Evolutionary conservation across 2,888 invertebrate genomes (phyloP), one percentile per base, ranked within the genome.

Genomic region (Halictus ligatus): DNA sequence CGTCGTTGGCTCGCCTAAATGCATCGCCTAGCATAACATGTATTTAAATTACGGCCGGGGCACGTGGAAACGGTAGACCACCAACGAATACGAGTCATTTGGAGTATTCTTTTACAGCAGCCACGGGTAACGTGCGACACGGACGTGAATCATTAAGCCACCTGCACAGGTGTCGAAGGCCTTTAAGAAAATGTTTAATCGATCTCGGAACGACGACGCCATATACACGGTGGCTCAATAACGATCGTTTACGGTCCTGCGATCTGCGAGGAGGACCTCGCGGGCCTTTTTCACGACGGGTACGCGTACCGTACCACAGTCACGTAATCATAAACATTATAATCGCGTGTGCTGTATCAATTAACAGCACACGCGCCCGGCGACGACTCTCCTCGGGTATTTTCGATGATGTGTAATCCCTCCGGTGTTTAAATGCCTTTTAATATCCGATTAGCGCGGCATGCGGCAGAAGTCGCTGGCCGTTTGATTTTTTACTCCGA

Each of bases 321-420:
- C 67, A 69, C 64, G 54, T 43, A 76, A 67, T 78, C 75, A 29
- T 79, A 85, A 85, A 85, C 79, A 85, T 72, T 25, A 35, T 29
- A 85, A 75, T 85, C 79, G 84, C 84, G 84, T 85, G 84, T 75
- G 85, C 72, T 10, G 64, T 78, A 75, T 85, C 84, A 79, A 85
- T 85, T 85, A 85, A 79, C 79, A 1, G 69, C 29, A n/a, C 48
- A 74, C 64, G 79, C 64, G 85, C 60, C 75, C 72, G 48, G 25
- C 50, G 43, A 71, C 54, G 84, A 50, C 60, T 75, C 69, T 74
- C 43, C 74, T 35, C 21, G 13, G 46, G 46, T 85, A 79, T 75
- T 79, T 85, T 85, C 75, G 85, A 75, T 46, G 75, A 75, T 72
- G 78, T 46, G 84, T 60, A 78, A 84, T 84, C 54, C 73, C 85